These are phyloP conservation scores for Lathronympha strigana DNA, from an alignment of 2,888 invertebrate species.

Conservation along the genomic window DNA sequence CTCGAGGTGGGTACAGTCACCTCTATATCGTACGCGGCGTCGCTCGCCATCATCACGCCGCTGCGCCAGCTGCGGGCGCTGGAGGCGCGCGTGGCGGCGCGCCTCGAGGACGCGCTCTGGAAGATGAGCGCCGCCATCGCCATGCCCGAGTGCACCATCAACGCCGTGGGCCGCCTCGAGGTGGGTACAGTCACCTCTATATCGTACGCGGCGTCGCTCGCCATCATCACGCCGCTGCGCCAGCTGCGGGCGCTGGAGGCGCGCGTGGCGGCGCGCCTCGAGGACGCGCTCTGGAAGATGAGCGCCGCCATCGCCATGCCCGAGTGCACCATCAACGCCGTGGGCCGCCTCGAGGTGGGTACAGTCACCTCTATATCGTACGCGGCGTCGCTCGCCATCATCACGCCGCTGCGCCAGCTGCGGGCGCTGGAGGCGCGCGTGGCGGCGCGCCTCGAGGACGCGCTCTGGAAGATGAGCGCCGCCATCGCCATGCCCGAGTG, in stretches of 20 bases:
- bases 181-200: slow-evolving; percentile 51
- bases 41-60: slow-evolving; percentile 41
- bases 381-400: slow-evolving; percentile 36
- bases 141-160: slow-evolving; percentile 76
- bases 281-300: slow-evolving; percentile 76
- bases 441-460: slow-evolving; percentile 68
- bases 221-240: slow-evolving; percentile 50
- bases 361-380: slow-evolving; percentile 56
- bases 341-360: slow-evolving; percentile 72
- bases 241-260: slow-evolving; percentile 62
- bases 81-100: slow-evolving; percentile 56
- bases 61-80: slow-evolving; percentile 66
- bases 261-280: slow-evolving; percentile 65
- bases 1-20: slow-evolving; percentile 63
- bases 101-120: slow-evolving; percentile 75
- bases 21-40: slow-evolving; percentile 57
- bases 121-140: slow-evolving; percentile 74
- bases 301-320: slow-evolving; percentile 77
- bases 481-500: slow-evolving; percentile 78
- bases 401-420: slow-evolving; percentile 61
- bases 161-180: slow-evolving; percentile 73
- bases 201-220: slow-evolving; percentile 55
- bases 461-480: slow-evolving; percentile 74
- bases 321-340: slow-evolving; percentile 70
- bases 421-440: slow-evolving; percentile 60